phyloP scores from a whole-genome alignment of 2,888 invertebrate species.

The Mesorhabditis sp. region DNA sequence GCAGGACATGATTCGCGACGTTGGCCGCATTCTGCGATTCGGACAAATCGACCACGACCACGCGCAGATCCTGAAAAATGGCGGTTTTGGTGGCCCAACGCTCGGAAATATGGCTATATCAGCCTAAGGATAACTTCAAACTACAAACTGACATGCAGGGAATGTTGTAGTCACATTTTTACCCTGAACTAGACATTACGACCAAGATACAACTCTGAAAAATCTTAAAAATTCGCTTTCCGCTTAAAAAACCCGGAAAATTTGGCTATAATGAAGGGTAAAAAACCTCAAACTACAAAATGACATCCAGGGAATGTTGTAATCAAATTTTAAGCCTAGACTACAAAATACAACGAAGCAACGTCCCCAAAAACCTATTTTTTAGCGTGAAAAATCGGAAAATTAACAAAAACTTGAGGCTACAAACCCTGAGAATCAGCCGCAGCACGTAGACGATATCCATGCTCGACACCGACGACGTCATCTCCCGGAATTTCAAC shows the following conservation, averaged over 20 bases:
- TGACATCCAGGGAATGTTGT: too few species aligned
- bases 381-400: too few species aligned
- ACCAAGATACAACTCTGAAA: too few species aligned
- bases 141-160: too few species aligned
- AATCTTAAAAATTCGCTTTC: too few species aligned
- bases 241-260: too few species aligned
- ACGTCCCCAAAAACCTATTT: too few species aligned
- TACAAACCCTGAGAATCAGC: constrained; percentile 19
- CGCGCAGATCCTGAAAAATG: constrained; percentile 40
- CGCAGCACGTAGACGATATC: constrained; percentile 25
- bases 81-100: too few species aligned
- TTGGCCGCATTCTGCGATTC: constrained; percentile 30
- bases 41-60: constrained; percentile 34
- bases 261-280: too few species aligned
- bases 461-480: constrained; percentile 24
- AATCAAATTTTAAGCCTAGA: neutral
- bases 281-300: neutral
- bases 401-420: too few species aligned
- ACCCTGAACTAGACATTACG: too few species aligned
- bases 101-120: too few species aligned
- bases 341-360: neutral
- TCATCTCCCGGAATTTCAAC: constrained; percentile 18
- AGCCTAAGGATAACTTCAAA: neutral
- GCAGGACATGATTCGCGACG: constrained; percentile 34
- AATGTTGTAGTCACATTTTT: neutral